phyloP scores from a whole-genome alignment of 2,113 vertebrate species.

The Gymnobelideus leadbeateri region DNA sequence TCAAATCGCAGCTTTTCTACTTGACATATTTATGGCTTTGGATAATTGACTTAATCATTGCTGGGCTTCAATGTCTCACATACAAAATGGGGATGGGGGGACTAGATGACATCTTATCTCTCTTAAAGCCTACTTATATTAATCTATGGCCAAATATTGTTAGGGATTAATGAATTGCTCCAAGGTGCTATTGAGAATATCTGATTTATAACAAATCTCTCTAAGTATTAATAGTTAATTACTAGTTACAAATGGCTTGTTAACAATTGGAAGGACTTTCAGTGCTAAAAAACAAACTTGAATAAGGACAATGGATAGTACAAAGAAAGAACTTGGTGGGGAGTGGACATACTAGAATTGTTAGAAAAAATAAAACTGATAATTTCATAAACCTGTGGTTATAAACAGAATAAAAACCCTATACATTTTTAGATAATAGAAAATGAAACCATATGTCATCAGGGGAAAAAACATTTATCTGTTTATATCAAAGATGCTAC shows the following conservation, averaged over 20 bases:
- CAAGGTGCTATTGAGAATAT: not conserved
- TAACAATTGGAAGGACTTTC: not conserved
- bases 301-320: not conserved
- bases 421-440: not conserved
- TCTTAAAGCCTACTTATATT: not conserved
- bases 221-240: not conserved
- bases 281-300: not conserved
- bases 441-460: not conserved
- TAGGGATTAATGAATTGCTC: not conserved
- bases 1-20: not conserved
- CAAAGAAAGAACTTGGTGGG: not conserved
- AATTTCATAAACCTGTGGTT: not conserved
- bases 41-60: not conserved
- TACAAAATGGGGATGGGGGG: not conserved
- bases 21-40: not conserved
- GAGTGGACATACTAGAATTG: not conserved
- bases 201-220: not conserved
- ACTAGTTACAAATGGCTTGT: not conserved
- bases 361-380: not conserved
- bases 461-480: not conserved
- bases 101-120: not conserved
- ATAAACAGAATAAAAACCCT: not conserved
- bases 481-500: not conserved
- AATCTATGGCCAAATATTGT: not conserved
- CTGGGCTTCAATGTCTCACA: not conserved